Percentiles rank a stretch among this genome's conserved stretches.
Conservation (phyloP, 1,140 invertebrate genomes). For the Colletes latitarsis region DNA sequence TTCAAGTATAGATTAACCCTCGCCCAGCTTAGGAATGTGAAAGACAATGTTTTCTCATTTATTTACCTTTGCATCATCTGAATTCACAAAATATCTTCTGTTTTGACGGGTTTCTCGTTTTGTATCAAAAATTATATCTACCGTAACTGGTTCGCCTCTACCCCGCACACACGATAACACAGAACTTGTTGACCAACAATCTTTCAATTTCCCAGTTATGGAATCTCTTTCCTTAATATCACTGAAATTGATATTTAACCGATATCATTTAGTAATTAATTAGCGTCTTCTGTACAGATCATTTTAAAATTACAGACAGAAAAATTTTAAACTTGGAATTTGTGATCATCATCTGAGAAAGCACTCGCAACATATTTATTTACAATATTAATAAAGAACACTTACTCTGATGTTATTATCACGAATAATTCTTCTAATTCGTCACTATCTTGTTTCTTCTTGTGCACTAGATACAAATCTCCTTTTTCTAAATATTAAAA, state of each 20-base stretch:
- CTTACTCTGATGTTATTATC: slow-evolving; percentile 74
- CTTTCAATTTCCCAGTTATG: slow-evolving; percentile 80
- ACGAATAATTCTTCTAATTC: slow-evolving; percentile 77
- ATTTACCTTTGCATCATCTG: slow-evolving; percentile 81
- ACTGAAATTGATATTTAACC: slow-evolving; percentile 54
- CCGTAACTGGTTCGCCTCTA: slow-evolving; percentile 78
- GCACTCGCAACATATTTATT: too few species aligned
- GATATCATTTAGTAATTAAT: slow-evolving; percentile 9
- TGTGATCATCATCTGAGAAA: too few species aligned
- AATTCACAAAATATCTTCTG: slow-evolving; percentile 83
- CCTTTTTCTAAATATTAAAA: slow-evolving; percentile 67
- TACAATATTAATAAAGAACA: slow-evolving; percentile 25
- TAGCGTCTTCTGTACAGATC: too few species aligned
- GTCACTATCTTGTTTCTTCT: slow-evolving; percentile 63
- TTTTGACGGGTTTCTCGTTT: slow-evolving; percentile 81
- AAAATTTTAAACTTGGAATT: too few species aligned
- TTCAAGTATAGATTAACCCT: too few species aligned
- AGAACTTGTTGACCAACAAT: slow-evolving; percentile 82
- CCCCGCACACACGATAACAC: slow-evolving; percentile 82
- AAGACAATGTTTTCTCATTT: slow-evolving; percentile 15
- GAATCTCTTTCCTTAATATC: slow-evolving; percentile 80
- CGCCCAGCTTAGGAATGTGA: too few species aligned
- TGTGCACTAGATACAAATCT: slow-evolving; percentile 74
- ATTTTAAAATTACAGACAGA: too few species aligned
- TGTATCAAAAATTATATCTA: slow-evolving; percentile 85